Base-by-base conservation (phyloP, 2,888 invertebrate species). In the Pristionchus fissidentatus region DNA sequence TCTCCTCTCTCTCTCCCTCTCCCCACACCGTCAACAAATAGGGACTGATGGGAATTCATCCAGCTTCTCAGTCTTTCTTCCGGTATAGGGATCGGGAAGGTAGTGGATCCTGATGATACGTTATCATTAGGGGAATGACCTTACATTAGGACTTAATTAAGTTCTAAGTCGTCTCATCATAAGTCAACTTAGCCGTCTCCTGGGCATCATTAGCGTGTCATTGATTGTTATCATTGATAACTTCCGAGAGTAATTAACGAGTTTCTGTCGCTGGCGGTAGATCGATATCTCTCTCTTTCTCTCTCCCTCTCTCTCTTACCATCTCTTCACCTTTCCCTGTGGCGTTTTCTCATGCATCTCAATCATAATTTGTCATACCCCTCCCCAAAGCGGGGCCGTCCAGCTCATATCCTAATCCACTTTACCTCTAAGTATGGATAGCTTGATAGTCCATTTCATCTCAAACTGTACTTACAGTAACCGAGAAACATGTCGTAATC, bases 1-100 rank as follows among this genome's bases (percentile, higher is more conserved):
- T n/a, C n/a, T n/a, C n/a, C n/a, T 26, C 60, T 60, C 8, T 60
- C 60, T 60, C 60, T 60, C 60, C 60, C 60, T 60, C 60, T 26
- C 60, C 60, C 26, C n/a, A 49, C 13, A 49, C 13, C 10, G 49
- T 10, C 13, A 49, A 19, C 10, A 19, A 49, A 49, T 49, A 49
- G 49, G 49, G 13, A 49, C 13, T 15, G 10, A 49, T 49, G 49
- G 49, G 49, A 49, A 60, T 26, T 60, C 60, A 15, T 60, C 60
- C 60, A 15, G 7, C 60, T 60, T n/a, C 60, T 10, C 26, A n/a
- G 8, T 26, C 26, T 10, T 15, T 60, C 8, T n/a, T n/a, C n/a
- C n/a, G n/a, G n/a, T n/a, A n/a, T n/a, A n/a, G n/a, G n/a, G n/a
- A n/a, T n/a, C n/a, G n/a, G n/a, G n/a, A n/a, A n/a, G n/a, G n/a